phyloP scores from a whole-genome alignment of 2,888 invertebrate species.

The Odontocolon sp. region DNA sequence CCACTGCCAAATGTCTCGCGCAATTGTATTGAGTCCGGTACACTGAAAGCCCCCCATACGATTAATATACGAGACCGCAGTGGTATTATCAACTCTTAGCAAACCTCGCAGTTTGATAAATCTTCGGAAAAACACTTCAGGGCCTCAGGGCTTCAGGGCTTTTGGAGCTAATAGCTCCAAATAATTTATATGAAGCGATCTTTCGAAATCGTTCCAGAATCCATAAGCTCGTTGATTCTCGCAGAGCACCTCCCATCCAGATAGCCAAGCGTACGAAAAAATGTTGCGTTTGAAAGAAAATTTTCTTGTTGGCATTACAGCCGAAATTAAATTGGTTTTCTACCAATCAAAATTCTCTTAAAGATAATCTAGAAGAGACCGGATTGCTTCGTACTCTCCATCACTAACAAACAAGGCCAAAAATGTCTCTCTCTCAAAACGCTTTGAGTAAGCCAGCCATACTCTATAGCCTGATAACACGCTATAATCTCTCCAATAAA shows the following conservation, averaged over 20 bases:
- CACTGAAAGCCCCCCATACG: constrained; percentile 60
- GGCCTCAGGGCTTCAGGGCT: neutral
- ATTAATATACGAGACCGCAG: constrained; percentile 62
- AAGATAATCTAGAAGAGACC: neutral
- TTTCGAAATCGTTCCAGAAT: neutral
- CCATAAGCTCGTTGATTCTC: neutral
- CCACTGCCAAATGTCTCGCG: constrained; percentile 62
- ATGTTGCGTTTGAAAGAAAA: neutral
- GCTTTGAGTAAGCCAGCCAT: constrained; percentile 17
- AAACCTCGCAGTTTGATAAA: constrained; percentile 52
- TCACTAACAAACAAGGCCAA: neutral
- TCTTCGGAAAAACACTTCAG: constrained; percentile 1
- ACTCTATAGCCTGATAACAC: constrained; percentile 9
- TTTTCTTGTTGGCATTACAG: neutral
- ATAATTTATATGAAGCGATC: neutral
- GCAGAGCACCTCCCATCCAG: neutral
- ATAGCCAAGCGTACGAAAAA: neutral
- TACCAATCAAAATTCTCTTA: neutral
- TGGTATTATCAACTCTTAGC: constrained; percentile 63
- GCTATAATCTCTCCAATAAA: constrained; percentile 53
- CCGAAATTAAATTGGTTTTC: neutral
- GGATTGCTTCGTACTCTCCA: neutral
- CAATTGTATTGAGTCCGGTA: constrained; percentile 45
- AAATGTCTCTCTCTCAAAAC: neutral
- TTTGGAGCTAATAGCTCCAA: neutral